Conservation (phyloP, 2,113 vertebrate genomes). For the Pleuronectes platessa region DNA sequence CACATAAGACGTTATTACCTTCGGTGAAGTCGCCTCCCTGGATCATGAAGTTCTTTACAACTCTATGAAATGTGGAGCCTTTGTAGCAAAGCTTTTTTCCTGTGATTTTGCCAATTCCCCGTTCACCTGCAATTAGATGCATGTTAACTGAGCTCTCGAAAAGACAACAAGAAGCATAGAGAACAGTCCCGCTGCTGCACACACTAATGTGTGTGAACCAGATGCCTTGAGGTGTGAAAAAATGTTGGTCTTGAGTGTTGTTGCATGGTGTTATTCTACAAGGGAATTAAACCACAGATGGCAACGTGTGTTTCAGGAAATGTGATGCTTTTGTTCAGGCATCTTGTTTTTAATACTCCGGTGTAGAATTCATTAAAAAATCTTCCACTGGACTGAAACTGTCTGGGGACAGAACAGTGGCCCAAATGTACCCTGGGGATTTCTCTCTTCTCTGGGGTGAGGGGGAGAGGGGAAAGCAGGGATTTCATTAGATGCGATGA, state of each 20-base stretch:
- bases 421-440: constrained; percentile 6
- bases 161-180: constrained; percentile 3
- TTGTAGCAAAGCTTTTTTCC: constrained; percentile 98
- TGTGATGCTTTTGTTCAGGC: constrained; percentile 16
- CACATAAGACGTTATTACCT: constrained; percentile 80
- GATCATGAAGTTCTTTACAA: constrained; percentile 99
- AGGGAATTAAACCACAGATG: constrained; percentile 14
- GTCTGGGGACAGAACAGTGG: constrained; percentile 9
- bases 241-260: neutral
- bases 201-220: neutral
- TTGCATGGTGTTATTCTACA: neutral
- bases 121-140: constrained; percentile 87
- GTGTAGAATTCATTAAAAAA: constrained; percentile 37
- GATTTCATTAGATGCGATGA: constrained; percentile 53
- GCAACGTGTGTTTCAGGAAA: neutral
- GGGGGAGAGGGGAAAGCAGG: constrained; percentile 17
- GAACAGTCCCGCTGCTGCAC: neutral
- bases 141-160: constrained; percentile 24
- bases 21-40: constrained; percentile 99
- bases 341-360: constrained; percentile 15
- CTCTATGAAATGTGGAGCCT: constrained; percentile 98
- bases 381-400: constrained; percentile 6
- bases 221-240: neutral
- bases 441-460: neutral
- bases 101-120: constrained; percentile 94